Percentiles rank a stretch among this genome's conserved stretches.
phyloP scores from a whole-genome alignment of 2,888 invertebrate genomes.

The Ceramica pisi region DNA sequence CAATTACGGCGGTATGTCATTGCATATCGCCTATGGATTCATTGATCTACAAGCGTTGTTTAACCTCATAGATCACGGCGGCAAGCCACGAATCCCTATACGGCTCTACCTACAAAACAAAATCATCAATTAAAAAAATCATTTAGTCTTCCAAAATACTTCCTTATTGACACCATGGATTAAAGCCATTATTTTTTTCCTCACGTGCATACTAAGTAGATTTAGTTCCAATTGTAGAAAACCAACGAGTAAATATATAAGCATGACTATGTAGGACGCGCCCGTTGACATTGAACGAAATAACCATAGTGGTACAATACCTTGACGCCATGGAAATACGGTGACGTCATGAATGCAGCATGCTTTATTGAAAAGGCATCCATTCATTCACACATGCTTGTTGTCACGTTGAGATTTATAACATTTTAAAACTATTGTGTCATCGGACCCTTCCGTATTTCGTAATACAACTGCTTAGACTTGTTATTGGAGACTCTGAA shows the following conservation, averaged over 20 bases:
- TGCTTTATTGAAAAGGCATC: constrained; percentile 34
- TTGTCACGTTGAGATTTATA: constrained; percentile 4
- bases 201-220: not conserved
- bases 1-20: not conserved
- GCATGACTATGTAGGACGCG: constrained; percentile 45
- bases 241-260: constrained; percentile 33
- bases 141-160: not conserved
- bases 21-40: no score
- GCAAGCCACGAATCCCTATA: not conserved
- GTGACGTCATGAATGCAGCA: constrained; percentile 56
- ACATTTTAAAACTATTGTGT: not conserved
- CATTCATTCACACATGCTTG: constrained; percentile 46
- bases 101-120: not conserved
- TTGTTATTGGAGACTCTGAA: not conserved
- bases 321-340: constrained; percentile 53
- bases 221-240: constrained; percentile 17
- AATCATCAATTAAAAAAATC: not conserved
- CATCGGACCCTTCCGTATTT: constrained; percentile 5
- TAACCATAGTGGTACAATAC: constrained; percentile 57
- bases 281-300: constrained; percentile 63
- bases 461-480: not conserved
- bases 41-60: not conserved
- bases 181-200: not conserved
- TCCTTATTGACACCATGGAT: not conserved
- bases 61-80: not conserved